Base-by-base conservation (phyloP, 2,888 invertebrate species). In the Phaonia tiefii region DNA sequence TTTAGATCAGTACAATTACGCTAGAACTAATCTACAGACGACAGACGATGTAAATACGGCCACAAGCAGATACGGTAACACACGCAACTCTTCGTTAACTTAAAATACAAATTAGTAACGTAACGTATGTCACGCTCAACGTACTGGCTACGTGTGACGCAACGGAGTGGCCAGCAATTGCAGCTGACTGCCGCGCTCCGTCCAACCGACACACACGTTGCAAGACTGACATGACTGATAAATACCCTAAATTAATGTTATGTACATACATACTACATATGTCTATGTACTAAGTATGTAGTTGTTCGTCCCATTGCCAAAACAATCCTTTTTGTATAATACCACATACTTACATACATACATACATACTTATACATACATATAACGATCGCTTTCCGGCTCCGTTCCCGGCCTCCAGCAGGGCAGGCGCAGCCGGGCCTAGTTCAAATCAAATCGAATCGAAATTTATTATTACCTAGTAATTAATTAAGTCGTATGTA, bases 81-180 rank as follows among this genome's bases (percentile, higher is more conserved):
- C 83, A 72, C 46, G 83, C 84, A 85, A 82, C 83, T 84, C 83
- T 83, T 86, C 85, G 74, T 73, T 79, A 83, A 75, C 80, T 72
- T 79, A 72, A 79, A 78, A 73, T 76, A 79, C 76, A 77, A 79
- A 83, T 77, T 79, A 76, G 75, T 74, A n/a, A 75, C 69, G 75
- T 75, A 75, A 76, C 44, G 49, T 54, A 75, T 71, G 20, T 31
- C 54, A 73, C 46, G 69, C 37, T 71, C 17, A 77, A 67, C 63
- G 66, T 56, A 84, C 78, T 85, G 84, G 84, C 85, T 86, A 85
- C 85, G 85, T 86, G 85, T 86, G 85, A 85, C 86, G 85, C 84
- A 84, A 84, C 70, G 84, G 75, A 79, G 85, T 85, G 31, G 31
- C 81, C 85, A 86, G 85, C 85, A 86, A 86, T 85, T 84, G 79